Base-by-base conservation (phyloP, 2,888 invertebrate species). In the Latrodectus hesperus region DNA sequence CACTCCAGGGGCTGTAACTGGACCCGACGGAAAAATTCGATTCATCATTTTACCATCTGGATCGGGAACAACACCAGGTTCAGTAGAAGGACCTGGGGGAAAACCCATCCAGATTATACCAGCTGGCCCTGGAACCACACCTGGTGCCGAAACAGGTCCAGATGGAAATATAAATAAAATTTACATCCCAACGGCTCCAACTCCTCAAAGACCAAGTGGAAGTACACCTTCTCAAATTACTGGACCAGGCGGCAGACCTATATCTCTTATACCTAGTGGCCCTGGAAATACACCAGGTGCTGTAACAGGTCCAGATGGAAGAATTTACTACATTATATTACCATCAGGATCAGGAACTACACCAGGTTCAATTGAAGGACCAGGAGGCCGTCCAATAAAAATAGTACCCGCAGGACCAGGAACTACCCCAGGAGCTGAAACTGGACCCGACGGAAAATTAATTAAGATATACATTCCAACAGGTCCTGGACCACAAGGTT, bases 81-180 rank as follows among this genome's bases (percentile, higher is more conserved):
- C 55, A 55, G 55, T 55, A n/a, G 68, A 67, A 5, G 78, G 78
- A 10, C 78, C 78, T 0, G 68, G 68, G 8, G 78, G 78, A 16
- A 78, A 77, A n/a, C n/a, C n/a, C 77, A 9, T 68, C 78, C 26
- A 68, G 78, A 14, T n/a, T n/a, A n/a, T n/a, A n/a, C n/a, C n/a
- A n/a, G n/a, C n/a, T n/a, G n/a, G n/a, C n/a, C n/a, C n/a, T n/a
- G n/a, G n/a, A n/a, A n/a, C n/a, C n/a, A n/a, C n/a, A n/a, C n/a
- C n/a, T n/a, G n/a, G n/a, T n/a, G 78, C 68, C 6, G 38, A 68
- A 8, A 78, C 70, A 9, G 78, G 78, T 6, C 71, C 78, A 16
- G 60, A 79, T 51, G 55, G 65, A 26, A 52, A 79, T 17, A 55
- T 79, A 9, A 49, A 22, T 8, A 70, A 26, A 71, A 60, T 79